These are phyloP conservation scores for Chelonus formosanus DNA, from an alignment of 2,888 invertebrate genomes.

Conservation along the genomic window DNA sequence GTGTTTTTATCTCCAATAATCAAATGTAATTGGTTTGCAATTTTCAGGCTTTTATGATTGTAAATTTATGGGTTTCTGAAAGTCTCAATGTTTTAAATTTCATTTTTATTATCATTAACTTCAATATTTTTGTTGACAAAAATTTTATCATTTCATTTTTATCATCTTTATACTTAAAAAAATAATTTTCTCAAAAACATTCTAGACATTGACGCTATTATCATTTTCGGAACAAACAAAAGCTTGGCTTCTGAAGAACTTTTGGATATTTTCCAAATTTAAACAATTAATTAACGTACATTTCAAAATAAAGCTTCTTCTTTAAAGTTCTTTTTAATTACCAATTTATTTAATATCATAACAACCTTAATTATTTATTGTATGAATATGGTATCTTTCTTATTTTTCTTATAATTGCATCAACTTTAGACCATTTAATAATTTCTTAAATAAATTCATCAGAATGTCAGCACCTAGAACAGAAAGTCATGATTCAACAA, in stretches of 20 bases:
- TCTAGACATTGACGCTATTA: constrained; percentile 1
- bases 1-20: constrained; percentile 3
- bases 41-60: too few species aligned
- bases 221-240: too few species aligned
- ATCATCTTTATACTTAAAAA: too few species aligned
- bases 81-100: not conserved
- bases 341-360: too few species aligned
- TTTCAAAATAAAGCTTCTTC: not conserved
- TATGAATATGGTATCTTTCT: not conserved
- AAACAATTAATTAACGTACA: constrained; percentile 13
- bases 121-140: too few species aligned
- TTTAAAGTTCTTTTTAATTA: too few species aligned
- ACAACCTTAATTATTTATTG: not conserved
- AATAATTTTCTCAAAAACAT: not conserved
- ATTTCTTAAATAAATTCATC: constrained; percentile 37
- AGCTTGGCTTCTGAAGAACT: too few species aligned
- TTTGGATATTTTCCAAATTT: not conserved
- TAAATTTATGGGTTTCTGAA: too few species aligned
- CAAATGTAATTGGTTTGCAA: constrained; percentile 18
- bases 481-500: constrained; percentile 54
- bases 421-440: too few species aligned
- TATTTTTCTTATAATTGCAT: too few species aligned
- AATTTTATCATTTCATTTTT: too few species aligned
- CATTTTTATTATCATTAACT: not conserved
- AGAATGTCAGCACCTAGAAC: constrained; percentile 47